Conservation (phyloP, 2,888 invertebrate species). For the Leptinotarsa juncta region DNA sequence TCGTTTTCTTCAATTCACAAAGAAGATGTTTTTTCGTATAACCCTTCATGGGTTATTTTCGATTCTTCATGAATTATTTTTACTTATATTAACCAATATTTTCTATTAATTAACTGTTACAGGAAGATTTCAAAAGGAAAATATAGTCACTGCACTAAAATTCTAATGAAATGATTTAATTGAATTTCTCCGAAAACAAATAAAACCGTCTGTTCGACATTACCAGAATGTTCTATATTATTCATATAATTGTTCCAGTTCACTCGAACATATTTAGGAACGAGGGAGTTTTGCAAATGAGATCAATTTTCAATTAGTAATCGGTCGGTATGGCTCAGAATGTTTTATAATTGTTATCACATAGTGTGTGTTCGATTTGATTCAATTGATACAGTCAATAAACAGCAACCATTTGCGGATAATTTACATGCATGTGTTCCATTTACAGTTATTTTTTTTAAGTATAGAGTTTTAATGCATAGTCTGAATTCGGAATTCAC, state of each 20-base stretch:
- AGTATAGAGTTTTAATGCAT: background rate
- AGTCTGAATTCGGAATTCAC: too few species aligned
- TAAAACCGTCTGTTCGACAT: background rate
- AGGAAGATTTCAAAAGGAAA: background rate
- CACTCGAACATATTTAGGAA: constrained; percentile 1
- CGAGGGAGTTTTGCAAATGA: background rate
- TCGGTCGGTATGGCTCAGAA: background rate
- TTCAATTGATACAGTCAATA: background rate
- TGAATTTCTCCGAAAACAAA: background rate
- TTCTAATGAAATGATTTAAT: background rate
- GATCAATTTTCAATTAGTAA: constrained; percentile 6
- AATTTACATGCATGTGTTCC: background rate
- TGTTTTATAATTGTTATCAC: constrained; percentile 4
- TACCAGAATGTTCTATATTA: background rate
- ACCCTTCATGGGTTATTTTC: too few species aligned
- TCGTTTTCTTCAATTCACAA: too few species aligned
- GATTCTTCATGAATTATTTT: too few species aligned
- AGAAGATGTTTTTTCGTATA: too few species aligned
- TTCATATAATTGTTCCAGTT: constrained; percentile 8
- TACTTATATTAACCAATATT: too few species aligned
- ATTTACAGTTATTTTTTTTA: background rate
- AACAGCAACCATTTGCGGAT: background rate
- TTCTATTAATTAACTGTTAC: too few species aligned
- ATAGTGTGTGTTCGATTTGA: background rate
- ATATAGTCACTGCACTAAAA: background rate